Evolutionary conservation across 2,113 vertebrate genomes (phyloP), one percentile per base, ranked within the genome.

Genomic region (Hippocampus guttulatus): DNA sequence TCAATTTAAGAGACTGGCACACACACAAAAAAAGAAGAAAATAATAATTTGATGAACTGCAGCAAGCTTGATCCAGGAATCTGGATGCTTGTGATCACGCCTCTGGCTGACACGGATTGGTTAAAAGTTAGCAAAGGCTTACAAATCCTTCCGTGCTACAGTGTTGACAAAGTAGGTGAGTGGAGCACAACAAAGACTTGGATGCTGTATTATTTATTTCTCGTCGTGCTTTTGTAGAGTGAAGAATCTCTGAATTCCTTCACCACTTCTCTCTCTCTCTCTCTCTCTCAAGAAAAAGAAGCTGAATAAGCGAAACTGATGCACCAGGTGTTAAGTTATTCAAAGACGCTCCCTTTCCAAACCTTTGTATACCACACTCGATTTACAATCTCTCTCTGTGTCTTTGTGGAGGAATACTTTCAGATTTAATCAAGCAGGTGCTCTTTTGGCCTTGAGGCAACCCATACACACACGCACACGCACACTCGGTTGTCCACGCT

Each of bases 261-360:
- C 75, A 16, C 7, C 43, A 82, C 80, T 11, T n/a, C 21, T 85
- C 75, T 73, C 43, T 2, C 40, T 23, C 16, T 21, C 14, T 38
- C 14, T 16, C 47, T 25, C 69, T 81, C 80, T 74, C 79, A 87
- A 84, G 82, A 71, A 86, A 89, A 87, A 85, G 90, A 87, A 85
- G 90, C 89, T 89, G 86, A 87, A 87, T 90, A 89, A 90, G 90
- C 89, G 89, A 87, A 92, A 87, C 82, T 70, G 67, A 84, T 85
- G 86, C 88, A 87, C 77, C 65, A 69, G 78, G 78, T 76, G 83
- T 2, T 18, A 61, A 80, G 80, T 78, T 73, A 88, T 87, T 92
- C 86, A 91, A 88, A 87, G 85, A 86, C 87, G 70, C 84, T 84
- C 76, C 47, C 55, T 83, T 75, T 76, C 68, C 82, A 85, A 81